Evolutionary conservation across 2,797 vertebrate genomes (phyloP), one percentile per base, ranked within the genome.

Genomic region (Poecile montanus): DNA sequence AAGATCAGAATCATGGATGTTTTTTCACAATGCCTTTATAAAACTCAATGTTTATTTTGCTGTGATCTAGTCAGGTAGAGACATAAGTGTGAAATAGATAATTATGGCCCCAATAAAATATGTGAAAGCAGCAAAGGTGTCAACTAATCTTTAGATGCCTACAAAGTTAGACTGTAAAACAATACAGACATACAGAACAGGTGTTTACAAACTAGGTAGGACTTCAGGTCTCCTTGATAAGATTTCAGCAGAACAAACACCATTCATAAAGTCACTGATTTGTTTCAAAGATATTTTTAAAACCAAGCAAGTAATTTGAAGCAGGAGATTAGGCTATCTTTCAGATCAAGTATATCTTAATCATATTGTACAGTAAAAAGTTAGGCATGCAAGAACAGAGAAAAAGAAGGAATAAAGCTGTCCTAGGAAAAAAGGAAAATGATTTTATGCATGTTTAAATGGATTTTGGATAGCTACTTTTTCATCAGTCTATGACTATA

Each of bases 281-380:
- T 88, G 4, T 78, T 88, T 75, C 47, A 90, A 91, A 87, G 29
- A 36, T 81, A 72, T 90, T 86, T 95, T 93, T 38, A 75, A 16
- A 94, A 94, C 29, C 50, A 57, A 91, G 42, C 10, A 77, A 85
- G n/a, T 48, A 91, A 40, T 38, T 67, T 27, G 82, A 47, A 85
- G 26, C 17, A 36, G 8, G 13, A 82, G 50, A 92, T 83, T 12
- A 91, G 3, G 21, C 92, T 81, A 60, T 73, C 74, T 44, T 94
- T 72, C 74, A 79, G 73, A 42, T 74, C 47, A 91, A 78, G 38
- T 51, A 25, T 73, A 65, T 42, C 71, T 79, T 60, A 50, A 67
- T 80, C 11, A 50, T 45, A 66, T 32, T 11, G 0, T 68, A 23
- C 11, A 73, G 5, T 61, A 53, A 85, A 88, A 89, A 68, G n/a